A percentile compares a stretch with the other conserved stretches of the same genome.
These are phyloP conservation scores for Periparus ater DNA, from an alignment of 2,797 vertebrate species.

Conservation along the genomic window DNA sequence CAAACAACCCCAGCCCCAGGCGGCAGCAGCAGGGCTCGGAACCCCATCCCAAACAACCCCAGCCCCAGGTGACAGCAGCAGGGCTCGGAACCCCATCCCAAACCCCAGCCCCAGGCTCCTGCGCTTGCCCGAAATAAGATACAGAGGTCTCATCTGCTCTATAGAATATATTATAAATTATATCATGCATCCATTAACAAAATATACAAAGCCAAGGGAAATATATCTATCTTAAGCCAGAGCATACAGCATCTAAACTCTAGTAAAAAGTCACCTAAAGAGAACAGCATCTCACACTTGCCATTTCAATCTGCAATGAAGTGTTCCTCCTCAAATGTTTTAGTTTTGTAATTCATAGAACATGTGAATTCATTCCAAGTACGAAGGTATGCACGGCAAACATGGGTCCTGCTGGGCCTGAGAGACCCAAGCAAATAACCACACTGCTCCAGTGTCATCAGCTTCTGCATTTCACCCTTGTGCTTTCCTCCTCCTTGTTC, in stretches of 20 bases:
- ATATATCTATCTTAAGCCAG: neutral
- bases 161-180: slow-evolving; percentile 63
- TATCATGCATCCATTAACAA: slow-evolving; percentile 71
- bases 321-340: neutral
- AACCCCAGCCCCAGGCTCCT: neutral
- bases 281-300: neutral
- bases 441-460: neutral
- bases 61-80: neutral
- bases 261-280: neutral
- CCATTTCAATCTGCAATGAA: neutral
- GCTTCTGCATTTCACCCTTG: neutral
- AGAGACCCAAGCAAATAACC: neutral
- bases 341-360: neutral
- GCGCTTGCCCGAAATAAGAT: slow-evolving; percentile 49
- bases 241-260: neutral
- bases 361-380: neutral
- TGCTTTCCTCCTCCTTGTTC: neutral
- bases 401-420: neutral
- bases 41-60: too few relatives aligned
- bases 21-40: too few relatives aligned
- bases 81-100: neutral
- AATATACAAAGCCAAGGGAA: slow-evolving; percentile 69
- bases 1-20: too few relatives aligned
- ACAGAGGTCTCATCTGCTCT: slow-evolving; percentile 41
- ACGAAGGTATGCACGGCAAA: neutral